These are phyloP conservation scores for Ctenicera cuprea DNA, from an alignment of 2,888 invertebrate species.

Conservation along the genomic window DNA sequence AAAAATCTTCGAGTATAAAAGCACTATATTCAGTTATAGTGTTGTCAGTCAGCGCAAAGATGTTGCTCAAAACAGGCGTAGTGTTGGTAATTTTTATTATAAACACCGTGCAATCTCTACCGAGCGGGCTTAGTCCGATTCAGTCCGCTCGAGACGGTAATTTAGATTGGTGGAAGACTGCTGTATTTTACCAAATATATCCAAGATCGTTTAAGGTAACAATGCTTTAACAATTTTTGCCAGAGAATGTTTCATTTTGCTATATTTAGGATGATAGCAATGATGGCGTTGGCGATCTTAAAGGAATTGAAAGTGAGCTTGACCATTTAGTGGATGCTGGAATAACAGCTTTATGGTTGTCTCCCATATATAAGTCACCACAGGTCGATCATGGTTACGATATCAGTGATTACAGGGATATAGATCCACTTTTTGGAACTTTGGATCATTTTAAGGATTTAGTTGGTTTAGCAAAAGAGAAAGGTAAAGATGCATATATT, in stretches of 20 bases:
- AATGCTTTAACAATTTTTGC: too few relatives aligned
- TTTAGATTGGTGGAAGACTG: conserved; percentile 46
- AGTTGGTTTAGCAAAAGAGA: conserved; percentile 74
- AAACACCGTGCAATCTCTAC: background rate
- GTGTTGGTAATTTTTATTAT: too few relatives aligned
- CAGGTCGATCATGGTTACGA: conserved; percentile 94
- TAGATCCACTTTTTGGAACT: conserved; percentile 85
- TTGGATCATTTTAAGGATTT: conserved; percentile 82
- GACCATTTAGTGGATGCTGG: conserved; percentile 76
- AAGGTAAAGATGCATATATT: conserved; percentile 69
- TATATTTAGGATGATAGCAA: conserved; percentile 81
- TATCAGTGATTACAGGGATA: conserved; percentile 84
- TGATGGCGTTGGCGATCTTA: conserved; percentile 91
- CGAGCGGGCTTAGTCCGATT: too few relatives aligned
- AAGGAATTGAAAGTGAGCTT: conserved; percentile 75
- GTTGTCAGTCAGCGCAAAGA: too few relatives aligned
- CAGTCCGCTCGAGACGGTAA: background rate
- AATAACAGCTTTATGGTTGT: conserved; percentile 87
- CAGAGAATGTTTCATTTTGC: too few relatives aligned
- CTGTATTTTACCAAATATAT: conserved; percentile 52
- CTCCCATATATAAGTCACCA: conserved; percentile 89
- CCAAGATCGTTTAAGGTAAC: conserved; percentile 48
- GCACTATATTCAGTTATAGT: too few relatives aligned
- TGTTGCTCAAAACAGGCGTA: too few relatives aligned
- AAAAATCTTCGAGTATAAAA: too few relatives aligned